phyloP scores from a whole-genome alignment of 2,888 invertebrate genomes.

The Eristalinus sepulchralis region DNA sequence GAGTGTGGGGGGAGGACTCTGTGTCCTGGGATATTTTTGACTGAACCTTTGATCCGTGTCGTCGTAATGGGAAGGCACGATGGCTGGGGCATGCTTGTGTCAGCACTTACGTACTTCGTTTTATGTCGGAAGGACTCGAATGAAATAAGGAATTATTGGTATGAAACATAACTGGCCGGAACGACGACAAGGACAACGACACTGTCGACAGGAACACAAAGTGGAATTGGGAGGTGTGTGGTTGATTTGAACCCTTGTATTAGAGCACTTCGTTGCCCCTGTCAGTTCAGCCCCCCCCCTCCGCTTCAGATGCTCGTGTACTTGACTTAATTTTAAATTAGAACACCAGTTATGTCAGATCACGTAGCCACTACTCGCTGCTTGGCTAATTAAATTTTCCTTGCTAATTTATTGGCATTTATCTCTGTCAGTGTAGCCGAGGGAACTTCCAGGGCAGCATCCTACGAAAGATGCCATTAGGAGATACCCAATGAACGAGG shows the following conservation, averaged over 20 bases:
- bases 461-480: conserved; percentile 52
- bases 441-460: conserved; percentile 22
- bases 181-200: neutral
- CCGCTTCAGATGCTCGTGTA: conserved; percentile 23
- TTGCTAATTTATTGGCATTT: conserved; percentile 61
- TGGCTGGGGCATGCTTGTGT: conserved; percentile 39
- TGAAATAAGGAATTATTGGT: conserved; percentile 54
- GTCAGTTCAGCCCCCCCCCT: neutral
- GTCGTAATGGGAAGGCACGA: conserved; percentile 29
- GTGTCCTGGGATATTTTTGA: neutral
- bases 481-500: conserved; percentile 41
- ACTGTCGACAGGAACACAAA: neutral
- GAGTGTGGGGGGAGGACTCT: neutral
- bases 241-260: conserved; percentile 43
- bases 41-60: conserved; percentile 40
- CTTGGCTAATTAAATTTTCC: conserved; percentile 66
- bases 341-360: conserved; percentile 51
- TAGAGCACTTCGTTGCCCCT: conserved; percentile 5
- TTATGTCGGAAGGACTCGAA: conserved; percentile 47
- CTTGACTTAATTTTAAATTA: conserved; percentile 70
- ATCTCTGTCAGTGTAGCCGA: conserved; percentile 13
- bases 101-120: conserved; percentile 47
- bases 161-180: conserved; percentile 37
- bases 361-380: conserved; percentile 53
- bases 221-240: conserved; percentile 23